Conservation (phyloP, 2,797 vertebrate genomes). For the Pangasius macronema region DNA sequence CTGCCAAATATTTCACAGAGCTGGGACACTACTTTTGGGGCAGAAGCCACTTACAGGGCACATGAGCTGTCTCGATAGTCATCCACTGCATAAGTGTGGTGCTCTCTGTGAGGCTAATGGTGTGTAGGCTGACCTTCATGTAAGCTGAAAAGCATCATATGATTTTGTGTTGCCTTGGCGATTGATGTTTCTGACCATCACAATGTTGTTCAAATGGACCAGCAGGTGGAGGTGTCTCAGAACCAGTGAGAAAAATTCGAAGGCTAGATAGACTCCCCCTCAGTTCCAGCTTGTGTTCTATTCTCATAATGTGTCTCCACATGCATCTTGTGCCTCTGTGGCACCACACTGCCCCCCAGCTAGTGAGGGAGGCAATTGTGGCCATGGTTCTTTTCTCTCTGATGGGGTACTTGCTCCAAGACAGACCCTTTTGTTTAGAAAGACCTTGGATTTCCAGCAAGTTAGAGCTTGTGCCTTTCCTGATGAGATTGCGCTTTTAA, state of each 20-base stretch:
- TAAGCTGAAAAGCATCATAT: neutral
- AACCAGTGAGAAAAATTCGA: neutral
- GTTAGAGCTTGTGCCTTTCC: neutral
- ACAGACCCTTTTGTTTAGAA: neutral
- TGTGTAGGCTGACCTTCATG: neutral
- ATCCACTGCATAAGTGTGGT: neutral
- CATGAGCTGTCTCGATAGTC: no score
- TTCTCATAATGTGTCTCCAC: neutral
- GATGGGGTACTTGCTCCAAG: neutral
- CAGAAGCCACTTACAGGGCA: neutral
- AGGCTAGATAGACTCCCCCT: neutral
- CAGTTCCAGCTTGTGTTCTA: neutral
- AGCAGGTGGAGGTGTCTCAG: neutral
- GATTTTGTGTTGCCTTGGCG: neutral
- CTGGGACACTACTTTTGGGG: neutral
- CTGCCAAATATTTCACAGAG: neutral
- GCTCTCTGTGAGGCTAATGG: neutral
- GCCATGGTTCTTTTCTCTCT: neutral
- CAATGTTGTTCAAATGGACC: neutral
- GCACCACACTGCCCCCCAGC: neutral
- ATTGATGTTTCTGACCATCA: neutral
- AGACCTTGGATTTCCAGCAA: neutral
- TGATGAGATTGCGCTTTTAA: neutral
- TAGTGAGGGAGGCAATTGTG: neutral
- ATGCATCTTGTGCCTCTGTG: neutral